These are phyloP conservation scores for mouse (Mus musculus) DNA, from an alignment of 2,113 vertebrate species.

Conservation along the genomic window DNA sequence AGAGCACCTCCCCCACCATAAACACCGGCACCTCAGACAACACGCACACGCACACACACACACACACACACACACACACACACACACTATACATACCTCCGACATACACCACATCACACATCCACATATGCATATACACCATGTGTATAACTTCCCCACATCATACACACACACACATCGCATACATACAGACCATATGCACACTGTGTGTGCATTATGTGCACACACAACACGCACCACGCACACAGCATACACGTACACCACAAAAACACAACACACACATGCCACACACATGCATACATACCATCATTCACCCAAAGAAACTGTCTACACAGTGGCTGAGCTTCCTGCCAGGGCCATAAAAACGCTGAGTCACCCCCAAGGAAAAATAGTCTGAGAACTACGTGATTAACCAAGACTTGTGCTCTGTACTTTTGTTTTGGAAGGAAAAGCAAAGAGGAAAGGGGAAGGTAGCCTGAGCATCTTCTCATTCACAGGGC, in stretches of 20 bases:
- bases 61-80: background rate
- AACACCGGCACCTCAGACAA: too few relatives aligned
- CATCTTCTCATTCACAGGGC: fast-evolving
- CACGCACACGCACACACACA: background rate
- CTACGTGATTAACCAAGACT: background rate
- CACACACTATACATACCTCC: background rate
- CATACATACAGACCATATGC: background rate
- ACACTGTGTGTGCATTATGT: background rate
- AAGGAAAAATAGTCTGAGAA: background rate
- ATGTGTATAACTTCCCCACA: background rate
- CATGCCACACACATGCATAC: background rate
- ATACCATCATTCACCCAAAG: background rate
- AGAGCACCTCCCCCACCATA: background rate
- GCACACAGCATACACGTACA: background rate
- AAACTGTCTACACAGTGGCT: background rate
- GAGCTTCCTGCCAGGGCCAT: conserved; percentile 4
- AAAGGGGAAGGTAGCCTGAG: background rate
- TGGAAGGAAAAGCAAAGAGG: conserved; percentile 7
- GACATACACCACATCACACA: too few relatives aligned
- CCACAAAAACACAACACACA: background rate
- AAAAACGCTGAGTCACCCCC: conserved; percentile 1
- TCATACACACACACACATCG: background rate
- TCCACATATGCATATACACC: background rate
- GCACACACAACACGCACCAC: background rate
- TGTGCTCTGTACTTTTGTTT: background rate